Base-by-base conservation (phyloP, 2,888 invertebrate genomes). In the Oscheius sp. region DNA sequence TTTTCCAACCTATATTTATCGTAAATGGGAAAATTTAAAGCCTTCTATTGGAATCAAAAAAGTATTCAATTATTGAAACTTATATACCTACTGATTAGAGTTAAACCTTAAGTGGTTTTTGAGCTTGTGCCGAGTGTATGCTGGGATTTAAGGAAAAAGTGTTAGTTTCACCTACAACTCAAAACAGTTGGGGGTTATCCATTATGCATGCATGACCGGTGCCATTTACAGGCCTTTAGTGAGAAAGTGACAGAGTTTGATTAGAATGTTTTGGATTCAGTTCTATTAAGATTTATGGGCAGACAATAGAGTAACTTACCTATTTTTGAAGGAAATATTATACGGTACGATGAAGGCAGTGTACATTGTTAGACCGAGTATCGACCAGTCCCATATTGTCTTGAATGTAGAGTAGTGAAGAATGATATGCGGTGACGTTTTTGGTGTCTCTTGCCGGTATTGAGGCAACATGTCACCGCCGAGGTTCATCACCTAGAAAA, bases 371-470 rank as follows among this genome's bases (percentile, higher is more conserved):
- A 99, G 93, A 92, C 96, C 95, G 88, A 99, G 93, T 91, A 99
- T 99, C 91, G 99, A 95, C 99, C 99, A 99, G 92, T 98, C 97
- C 96, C 97, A 98, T 48, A 89, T 87, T 89, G 95, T 95, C 93
- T 98, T 96, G 93, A 98, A 98, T 89, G 97, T 84, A 93, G 97
- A 98, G 92, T 99, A 99, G 92, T 99, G 99, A 89, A 99, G 93
- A 88, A 99, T 93, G 91, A 99, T 99, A 92, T 99, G 98, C 82
- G 98, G 97, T 85, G 98, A 98, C 78, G 99, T 99, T 92, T 98
- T 99, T 86, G 99, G 99, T 81, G 98, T 97, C 92, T 99, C 99
- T 91, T 98, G 97, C 79, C 96, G 93, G 92, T 97, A 97, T 92
- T 96, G 96, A 86, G 96, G 96, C 93, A 98, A 93, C 91, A 98